A percentile compares a stretch with the other conserved stretches of the same genome.
These are phyloP conservation scores for Crotophaga sulcirostris DNA, from an alignment of 2,113 vertebrate species.

Conservation along the genomic window DNA sequence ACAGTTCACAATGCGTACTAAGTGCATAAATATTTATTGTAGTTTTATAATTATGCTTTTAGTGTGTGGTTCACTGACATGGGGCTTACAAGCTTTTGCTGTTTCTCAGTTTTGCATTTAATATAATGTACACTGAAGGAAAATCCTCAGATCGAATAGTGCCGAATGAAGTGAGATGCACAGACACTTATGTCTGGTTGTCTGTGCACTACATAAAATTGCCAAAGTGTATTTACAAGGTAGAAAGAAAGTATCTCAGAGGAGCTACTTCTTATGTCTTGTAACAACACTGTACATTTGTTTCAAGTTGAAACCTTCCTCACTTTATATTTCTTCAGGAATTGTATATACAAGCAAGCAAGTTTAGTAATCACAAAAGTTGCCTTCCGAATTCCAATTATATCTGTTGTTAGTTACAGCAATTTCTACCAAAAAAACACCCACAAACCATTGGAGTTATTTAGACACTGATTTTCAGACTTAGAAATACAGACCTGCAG, in stretches of 20 bases:
- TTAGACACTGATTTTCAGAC: constrained; percentile 73
- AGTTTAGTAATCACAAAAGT: constrained; percentile 69
- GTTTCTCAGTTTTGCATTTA: constrained; percentile 23
- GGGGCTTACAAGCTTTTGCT: neutral
- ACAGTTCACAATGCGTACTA: constrained; percentile 16
- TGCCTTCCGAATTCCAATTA: constrained; percentile 72
- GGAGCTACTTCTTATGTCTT: constrained; percentile 20
- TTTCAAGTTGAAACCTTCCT: constrained; percentile 62
- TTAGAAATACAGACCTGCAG: constrained; percentile 73
- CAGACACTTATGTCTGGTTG: neutral
- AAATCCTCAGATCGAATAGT: neutral
- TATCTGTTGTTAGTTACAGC: constrained; percentile 70
- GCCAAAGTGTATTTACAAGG: constrained; percentile 56
- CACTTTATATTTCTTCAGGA: constrained; percentile 60
- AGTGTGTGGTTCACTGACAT: neutral
- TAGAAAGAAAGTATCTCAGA: constrained; percentile 44
- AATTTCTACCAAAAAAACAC: constrained; percentile 42
- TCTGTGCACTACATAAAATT: constrained; percentile 32
- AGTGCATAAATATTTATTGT: constrained; percentile 42
- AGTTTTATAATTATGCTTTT: constrained; percentile 31
- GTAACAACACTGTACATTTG: constrained; percentile 61
- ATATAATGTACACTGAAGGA: neutral
- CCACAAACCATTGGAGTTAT: constrained; percentile 32
- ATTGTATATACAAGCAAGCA: constrained; percentile 73
- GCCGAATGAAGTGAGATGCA: constrained; percentile 13